Conservation (phyloP, 2,113 vertebrate genomes). For the Zosterops pallidus region DNA sequence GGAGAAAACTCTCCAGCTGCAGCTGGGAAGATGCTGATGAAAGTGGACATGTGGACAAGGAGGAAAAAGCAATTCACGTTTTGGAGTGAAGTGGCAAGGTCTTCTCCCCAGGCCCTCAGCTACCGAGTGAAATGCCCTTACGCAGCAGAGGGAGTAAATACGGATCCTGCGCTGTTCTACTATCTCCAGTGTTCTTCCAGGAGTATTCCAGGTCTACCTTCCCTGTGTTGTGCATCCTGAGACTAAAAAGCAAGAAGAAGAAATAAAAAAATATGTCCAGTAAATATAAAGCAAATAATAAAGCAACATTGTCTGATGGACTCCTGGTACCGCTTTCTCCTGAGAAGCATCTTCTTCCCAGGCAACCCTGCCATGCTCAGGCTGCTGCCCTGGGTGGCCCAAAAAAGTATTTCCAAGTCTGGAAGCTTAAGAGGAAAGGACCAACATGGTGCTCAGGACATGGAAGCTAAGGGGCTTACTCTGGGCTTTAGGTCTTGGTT, state of each 20-base stretch:
- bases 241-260: conserved; percentile 24
- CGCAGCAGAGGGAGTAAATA: background rate
- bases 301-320: background rate
- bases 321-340: background rate
- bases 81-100: background rate
- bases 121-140: background rate
- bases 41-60: background rate
- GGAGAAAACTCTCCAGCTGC: background rate
- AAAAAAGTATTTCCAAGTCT: background rate
- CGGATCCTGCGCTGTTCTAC: background rate
- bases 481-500: background rate
- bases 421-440: background rate
- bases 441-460: background rate
- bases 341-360: background rate
- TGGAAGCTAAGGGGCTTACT: background rate
- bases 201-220: conserved; percentile 78
- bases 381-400: background rate
- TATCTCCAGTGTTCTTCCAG: conserved; percentile 63
- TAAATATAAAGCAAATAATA: background rate
- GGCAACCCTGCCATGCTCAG: background rate
- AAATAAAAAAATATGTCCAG: background rate
- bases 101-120: background rate
- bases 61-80: background rate
- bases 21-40: background rate
- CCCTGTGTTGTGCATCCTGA: conserved; percentile 77